A percentile compares a stretch with the other conserved stretches of the same genome.
Conservation (phyloP, 2,113 vertebrate genomes). For the Coracopsis vasa region DNA sequence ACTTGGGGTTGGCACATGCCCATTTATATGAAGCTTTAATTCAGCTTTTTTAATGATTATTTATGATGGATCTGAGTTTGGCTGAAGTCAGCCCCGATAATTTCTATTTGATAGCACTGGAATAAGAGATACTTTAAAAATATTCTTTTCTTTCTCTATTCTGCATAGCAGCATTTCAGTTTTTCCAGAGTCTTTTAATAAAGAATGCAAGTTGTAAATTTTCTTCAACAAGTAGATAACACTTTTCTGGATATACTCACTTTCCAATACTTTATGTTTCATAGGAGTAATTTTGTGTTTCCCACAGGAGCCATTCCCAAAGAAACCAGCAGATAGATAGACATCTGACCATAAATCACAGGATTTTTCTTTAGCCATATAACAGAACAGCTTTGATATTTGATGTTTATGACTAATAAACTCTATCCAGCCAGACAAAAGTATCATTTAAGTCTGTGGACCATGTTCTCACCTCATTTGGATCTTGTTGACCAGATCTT, state of each 20-base stretch:
- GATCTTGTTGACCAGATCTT: background rate
- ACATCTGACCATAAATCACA: background rate
- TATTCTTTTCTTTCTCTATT: background rate
- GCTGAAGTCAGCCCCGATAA: background rate
- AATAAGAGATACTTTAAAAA: background rate
- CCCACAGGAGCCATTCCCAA: constrained; percentile 1
- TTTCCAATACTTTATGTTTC: background rate
- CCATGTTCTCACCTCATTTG: background rate
- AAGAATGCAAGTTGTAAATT: background rate
- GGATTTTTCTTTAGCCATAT: background rate
- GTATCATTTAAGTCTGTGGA: background rate
- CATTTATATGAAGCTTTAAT: background rate
- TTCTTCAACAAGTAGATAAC: background rate
- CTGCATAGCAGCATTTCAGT: background rate
- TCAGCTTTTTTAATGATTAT: background rate
- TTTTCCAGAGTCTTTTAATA: background rate
- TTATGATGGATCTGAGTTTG: background rate
- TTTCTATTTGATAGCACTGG: background rate
- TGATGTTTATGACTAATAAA: background rate
- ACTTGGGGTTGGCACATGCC: too few relatives aligned
- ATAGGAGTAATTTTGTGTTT: background rate
- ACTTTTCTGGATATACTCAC: background rate
- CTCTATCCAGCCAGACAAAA: background rate
- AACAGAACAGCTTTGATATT: background rate
- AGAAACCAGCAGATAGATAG: background rate